Evolutionary conservation across 2,113 vertebrate species (phyloP).

Genomic region (Chaenocephalus aceratus): DNA sequence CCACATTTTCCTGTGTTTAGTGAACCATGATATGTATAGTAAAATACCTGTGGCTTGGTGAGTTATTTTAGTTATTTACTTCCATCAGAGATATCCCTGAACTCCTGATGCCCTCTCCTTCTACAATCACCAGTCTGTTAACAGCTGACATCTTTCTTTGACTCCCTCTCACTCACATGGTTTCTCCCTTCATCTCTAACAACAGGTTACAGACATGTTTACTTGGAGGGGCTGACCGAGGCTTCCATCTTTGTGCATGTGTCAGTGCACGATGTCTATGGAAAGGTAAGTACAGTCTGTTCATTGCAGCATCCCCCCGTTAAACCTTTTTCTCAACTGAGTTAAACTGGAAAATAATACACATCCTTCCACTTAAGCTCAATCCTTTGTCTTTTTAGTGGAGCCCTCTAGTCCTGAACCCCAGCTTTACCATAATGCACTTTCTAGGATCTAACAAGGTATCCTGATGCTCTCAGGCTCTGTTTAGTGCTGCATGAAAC

Average conservation of each 20-base stretch:
- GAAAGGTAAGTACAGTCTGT: constrained; percentile 87
- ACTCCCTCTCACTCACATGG: constrained; percentile 10
- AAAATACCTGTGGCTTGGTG: constrained; percentile 19
- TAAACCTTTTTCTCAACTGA: constrained; percentile 10
- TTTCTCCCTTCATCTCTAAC: constrained; percentile 35
- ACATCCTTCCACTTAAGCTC: constrained; percentile 47
- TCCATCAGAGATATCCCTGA: constrained; percentile 38
- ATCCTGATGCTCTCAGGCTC: constrained; percentile 76
- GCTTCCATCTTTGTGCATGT: constrained; percentile 98
- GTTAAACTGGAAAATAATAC: constrained; percentile 19
- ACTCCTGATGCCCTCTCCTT: constrained; percentile 38
- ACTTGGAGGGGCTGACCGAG: constrained; percentile 95
- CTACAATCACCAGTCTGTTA: constrained; percentile 24
- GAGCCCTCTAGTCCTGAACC: constrained; percentile 99
- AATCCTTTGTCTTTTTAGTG: constrained; percentile 91
- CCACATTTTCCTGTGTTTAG: constrained; percentile 33
- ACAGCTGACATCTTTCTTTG: constrained; percentile 31
- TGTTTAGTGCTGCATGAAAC: constrained; percentile 85
- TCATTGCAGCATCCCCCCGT: neutral
- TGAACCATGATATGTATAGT: constrained; percentile 33
- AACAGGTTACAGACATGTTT: constrained; percentile 96
- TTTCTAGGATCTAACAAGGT: constrained; percentile 99
- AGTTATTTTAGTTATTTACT: constrained; percentile 41
- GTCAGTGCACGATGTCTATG: constrained; percentile 96
- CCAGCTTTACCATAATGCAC: constrained; percentile 99